Base-by-base conservation (phyloP, 2,797 vertebrate genomes). In the Phataginus tricuspis region DNA sequence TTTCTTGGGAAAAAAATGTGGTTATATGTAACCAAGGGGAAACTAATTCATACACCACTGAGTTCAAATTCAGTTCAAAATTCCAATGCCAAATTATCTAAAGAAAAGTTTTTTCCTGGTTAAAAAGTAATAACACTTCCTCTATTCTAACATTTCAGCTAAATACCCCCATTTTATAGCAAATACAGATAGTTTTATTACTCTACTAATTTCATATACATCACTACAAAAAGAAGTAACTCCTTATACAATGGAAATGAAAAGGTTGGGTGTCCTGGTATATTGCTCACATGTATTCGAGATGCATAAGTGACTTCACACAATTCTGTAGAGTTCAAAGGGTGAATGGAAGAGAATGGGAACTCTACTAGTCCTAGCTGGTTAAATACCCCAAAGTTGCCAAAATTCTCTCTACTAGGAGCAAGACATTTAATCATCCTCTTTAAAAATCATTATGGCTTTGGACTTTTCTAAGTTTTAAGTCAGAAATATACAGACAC, bases 41-140 rank as follows among this genome's bases (percentile, higher is more conserved):
- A 96, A 84, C 94, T 95, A 96, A 97, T 95, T 97, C 63, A 92
- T 95, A 96, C 34, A 88, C 86, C 86, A 95, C 83, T 64, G 64
- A 96, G 97, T 97, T 98, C 96, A 97, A 97, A 94, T 96, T 96
- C 45, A 97, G 96, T 97, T 98, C 97, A 97, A 97, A 97, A 95
- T 91, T 92, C 77, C 87, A 39, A 89, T 78, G 61, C 61, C 75
- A 90, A 94, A 87, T 64, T 69, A 45, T 72, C 11, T 63, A 68
- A 45, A 49, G 15, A 86, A 74, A 90, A 72, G 27, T 2, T 2
- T 3, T 31, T 80, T 92, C 4, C 49, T 94, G 21, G 8, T 95
- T 96, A 63, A 63, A 78, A 37, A 93, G 69, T 19, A 87, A 31
- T 51, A 96, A 93, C 7, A 83, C 34, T 89, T 92, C 7, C 80